These are phyloP conservation scores for Tipula confusa DNA, from an alignment of 2,888 invertebrate species.

Conservation along the genomic window DNA sequence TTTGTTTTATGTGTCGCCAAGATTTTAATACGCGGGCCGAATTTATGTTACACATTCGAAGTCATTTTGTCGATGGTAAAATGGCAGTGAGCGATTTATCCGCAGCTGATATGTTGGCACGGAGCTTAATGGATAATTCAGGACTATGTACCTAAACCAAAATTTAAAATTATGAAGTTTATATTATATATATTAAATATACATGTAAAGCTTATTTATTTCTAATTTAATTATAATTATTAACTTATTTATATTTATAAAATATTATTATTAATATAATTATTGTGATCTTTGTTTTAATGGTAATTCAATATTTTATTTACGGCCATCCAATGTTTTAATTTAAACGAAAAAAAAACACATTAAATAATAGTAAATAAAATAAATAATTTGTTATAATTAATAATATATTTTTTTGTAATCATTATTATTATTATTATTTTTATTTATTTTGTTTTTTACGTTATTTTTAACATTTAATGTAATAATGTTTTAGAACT, in stretches of 20 bases:
- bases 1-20: slow-evolving; percentile 63
- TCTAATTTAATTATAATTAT: neutral
- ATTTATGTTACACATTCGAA: slow-evolving; percentile 65
- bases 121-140: slow-evolving; percentile 54
- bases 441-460: neutral
- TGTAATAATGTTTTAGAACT: slow-evolving; percentile 5
- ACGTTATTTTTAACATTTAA: neutral
- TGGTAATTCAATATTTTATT: neutral
- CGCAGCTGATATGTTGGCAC: slow-evolving; percentile 53
- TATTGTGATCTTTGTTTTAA: slow-evolving; percentile 3
- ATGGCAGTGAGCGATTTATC: slow-evolving; percentile 48
- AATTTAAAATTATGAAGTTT: neutral
- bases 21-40: slow-evolving; percentile 64
- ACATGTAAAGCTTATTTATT: slow-evolving; percentile 14
- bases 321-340: neutral
- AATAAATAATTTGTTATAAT: neutral
- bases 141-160: slow-evolving; percentile 54
- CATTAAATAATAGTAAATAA: neutral
- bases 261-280: neutral
- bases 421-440: no score
- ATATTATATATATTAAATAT: neutral
- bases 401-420: neutral
- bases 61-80: slow-evolving; percentile 58
- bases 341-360: neutral
- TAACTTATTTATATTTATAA: neutral